Percentiles rank a stretch among this genome's conserved stretches.
Evolutionary conservation across 2,113 vertebrate genomes (phyloP).

Genomic region (Aegithalos caudatus): DNA sequence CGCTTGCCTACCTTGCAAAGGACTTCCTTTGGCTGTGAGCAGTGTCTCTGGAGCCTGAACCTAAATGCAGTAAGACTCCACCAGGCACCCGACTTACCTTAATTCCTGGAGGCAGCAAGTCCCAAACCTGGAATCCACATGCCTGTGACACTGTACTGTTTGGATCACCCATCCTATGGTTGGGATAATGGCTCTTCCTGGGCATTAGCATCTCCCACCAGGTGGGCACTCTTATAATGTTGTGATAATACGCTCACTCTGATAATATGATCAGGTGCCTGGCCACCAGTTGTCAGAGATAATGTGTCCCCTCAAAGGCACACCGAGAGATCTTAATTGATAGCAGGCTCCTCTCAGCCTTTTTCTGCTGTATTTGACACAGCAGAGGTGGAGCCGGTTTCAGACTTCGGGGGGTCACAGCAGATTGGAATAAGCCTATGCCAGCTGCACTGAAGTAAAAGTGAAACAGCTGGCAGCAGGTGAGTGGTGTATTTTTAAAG

Average conservation of each 20-base stretch:
- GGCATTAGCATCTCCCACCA: background rate
- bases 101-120: fast-evolving
- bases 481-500: background rate
- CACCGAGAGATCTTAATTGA: background rate
- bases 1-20: background rate
- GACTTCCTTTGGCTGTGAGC: background rate
- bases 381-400: background rate
- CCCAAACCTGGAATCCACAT: background rate
- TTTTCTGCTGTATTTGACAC: background rate
- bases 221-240: background rate
- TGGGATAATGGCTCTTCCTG: background rate
- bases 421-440: background rate
- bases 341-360: background rate
- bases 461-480: background rate
- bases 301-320: background rate
- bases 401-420: background rate
- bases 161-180: background rate
- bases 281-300: background rate
- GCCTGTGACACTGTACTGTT: background rate
- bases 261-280: background rate
- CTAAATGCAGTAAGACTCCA: background rate
- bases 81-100: background rate
- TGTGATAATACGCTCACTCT: no score
- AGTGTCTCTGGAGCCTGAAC: background rate
- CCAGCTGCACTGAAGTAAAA: background rate